These are phyloP conservation scores for Lepidostoma basale DNA, from an alignment of 1,140 invertebrate species.

Conservation along the genomic window DNA sequence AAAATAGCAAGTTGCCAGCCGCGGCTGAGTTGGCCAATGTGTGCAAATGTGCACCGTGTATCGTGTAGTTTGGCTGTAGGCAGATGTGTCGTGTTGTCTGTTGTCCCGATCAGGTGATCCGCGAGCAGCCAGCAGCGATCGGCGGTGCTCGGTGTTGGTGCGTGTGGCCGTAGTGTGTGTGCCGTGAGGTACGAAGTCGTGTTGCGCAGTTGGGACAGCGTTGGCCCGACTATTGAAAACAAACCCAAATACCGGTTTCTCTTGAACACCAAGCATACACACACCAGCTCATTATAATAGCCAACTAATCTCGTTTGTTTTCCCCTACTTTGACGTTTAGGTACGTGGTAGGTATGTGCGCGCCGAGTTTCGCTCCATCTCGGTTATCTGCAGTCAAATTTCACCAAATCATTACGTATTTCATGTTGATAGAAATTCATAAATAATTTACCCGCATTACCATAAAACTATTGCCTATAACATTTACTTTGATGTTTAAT, in stretches of 20 bases:
- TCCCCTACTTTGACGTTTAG: not conserved
- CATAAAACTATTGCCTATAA: too few species aligned
- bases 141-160: not conserved
- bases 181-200: not conserved
- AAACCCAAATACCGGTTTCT: constrained; percentile 28
- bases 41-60: too few species aligned
- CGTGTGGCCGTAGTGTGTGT: not conserved
- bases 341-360: not conserved
- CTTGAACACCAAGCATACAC: not conserved
- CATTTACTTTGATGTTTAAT: too few species aligned
- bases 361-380: not conserved
- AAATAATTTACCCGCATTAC: too few species aligned
- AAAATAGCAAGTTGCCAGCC: too few species aligned
- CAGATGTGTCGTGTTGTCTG: constrained; percentile 33
- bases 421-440: too few species aligned
- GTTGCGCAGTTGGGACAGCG: constrained; percentile 13
- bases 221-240: constrained; percentile 16
- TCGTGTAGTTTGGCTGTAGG: too few species aligned
- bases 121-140: too few species aligned
- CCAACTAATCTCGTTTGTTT: not conserved
- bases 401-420: too few species aligned
- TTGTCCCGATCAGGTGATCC: constrained; percentile 32
- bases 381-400: too few species aligned
- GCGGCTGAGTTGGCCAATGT: constrained; percentile 1
- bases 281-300: not conserved